Evolutionary conservation across 92 coral and sea anemone species (phyloP), one percentile per base, ranked within the genome.

Genomic region (Meandrina meandrites): DNA sequence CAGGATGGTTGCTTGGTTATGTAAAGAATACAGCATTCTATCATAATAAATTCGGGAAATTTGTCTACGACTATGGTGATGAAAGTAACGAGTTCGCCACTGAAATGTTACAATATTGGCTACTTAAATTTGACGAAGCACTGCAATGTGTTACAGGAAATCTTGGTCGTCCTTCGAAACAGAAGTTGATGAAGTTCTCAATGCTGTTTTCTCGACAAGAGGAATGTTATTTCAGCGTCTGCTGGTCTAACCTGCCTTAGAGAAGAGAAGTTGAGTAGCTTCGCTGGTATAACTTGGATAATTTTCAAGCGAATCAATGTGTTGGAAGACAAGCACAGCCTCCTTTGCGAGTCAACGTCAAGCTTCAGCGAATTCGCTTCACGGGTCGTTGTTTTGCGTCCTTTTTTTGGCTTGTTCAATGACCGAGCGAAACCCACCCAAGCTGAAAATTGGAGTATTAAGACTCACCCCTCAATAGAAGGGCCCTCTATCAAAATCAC

Each of bases 391-490:
- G 78, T 22, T 34, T 21, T 34, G 78, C 9, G 24, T 75, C 42
- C 79, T 3, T 75, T 21, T 22, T 45, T 22, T 75, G 35, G 79
- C 57, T 40, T 75, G 79, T n/a, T 75, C 32, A 75, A 14, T 75
- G 79, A 75, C 32, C 56, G 48, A 42, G 24, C 28, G 79, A 40
- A 50, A 36, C 54, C 32, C 1, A 28, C 5, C 35, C 71, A 66
- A 66, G 30, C 31, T n/a, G 31, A 40, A 40, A 40, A 40, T 40
- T 40, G 2, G 45, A 40, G n/a, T n/a, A n/a, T 40, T 40, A 40
- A 40, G 45, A 40, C 22, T 17, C 64, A 57, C 64, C 64, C 21
- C 0, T 24, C 31, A n/a, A 24, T 62, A 8, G 12, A 30, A 62
- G 10, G 0, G 8, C 31, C 14, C 31, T 24, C 31, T 7, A 24